These are phyloP conservation scores for Orthonevra nobilis DNA, from an alignment of 2,888 invertebrate species.

Conservation along the genomic window DNA sequence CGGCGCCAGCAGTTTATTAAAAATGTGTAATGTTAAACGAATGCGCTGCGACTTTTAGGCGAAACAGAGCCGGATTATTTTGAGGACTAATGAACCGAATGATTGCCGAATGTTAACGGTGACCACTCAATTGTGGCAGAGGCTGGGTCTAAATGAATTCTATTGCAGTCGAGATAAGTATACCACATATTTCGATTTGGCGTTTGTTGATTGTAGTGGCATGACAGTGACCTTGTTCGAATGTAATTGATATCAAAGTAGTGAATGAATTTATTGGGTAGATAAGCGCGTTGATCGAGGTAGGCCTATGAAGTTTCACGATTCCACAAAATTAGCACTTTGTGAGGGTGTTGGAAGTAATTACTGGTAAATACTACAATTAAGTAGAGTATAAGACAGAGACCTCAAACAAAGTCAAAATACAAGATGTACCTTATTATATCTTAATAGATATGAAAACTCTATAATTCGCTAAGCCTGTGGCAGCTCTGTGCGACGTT, in stretches of 20 bases:
- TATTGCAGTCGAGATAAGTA: background rate
- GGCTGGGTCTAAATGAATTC: conserved; percentile 43
- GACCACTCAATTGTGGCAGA: conserved; percentile 58
- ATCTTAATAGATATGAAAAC: too few species aligned
- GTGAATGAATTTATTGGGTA: conserved; percentile 23
- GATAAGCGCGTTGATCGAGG: too few species aligned
- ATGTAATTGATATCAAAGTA: conserved; percentile 35
- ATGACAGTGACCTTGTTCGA: conserved; percentile 20
- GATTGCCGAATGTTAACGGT: conserved; percentile 58
- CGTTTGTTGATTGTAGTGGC: background rate
- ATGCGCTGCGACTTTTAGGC: conserved; percentile 19
- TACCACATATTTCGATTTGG: too few species aligned
- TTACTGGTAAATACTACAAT: too few species aligned
- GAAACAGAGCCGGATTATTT: conserved; percentile 33
- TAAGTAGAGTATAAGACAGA: too few species aligned
- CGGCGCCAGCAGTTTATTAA: conserved; percentile 31
- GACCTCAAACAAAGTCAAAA: too few species aligned
- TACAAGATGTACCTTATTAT: too few species aligned
- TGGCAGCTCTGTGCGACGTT: too few species aligned
- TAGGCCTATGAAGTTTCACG: too few species aligned
- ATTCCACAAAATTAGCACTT: too few species aligned
- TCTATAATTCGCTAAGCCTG: too few species aligned
- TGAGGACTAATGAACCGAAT: conserved; percentile 61
- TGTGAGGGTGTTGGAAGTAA: too few species aligned
- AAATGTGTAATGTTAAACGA: conserved; percentile 52